These are phyloP conservation scores for Morone saxatilis DNA, from an alignment of 2,113 vertebrate species.

Conservation along the genomic window DNA sequence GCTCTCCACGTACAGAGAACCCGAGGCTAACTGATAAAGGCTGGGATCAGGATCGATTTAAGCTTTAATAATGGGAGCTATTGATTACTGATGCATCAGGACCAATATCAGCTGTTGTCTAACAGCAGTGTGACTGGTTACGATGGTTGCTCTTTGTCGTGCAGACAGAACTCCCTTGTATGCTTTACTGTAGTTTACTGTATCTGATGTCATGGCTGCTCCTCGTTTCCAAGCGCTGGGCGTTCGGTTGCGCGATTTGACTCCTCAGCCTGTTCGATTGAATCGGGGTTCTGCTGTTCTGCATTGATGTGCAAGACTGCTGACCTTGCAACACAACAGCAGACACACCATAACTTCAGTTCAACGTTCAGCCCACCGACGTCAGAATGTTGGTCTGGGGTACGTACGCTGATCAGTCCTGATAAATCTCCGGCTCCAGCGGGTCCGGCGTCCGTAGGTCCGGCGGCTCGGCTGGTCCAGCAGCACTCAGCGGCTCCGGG, in stretches of 20 bases:
- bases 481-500: slow-evolving; percentile 51
- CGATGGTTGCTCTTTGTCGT: too few species aligned
- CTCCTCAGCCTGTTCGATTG: slow-evolving; percentile 95
- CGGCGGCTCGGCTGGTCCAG: slow-evolving; percentile 73
- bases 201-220: slow-evolving; percentile 84
- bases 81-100: too few species aligned
- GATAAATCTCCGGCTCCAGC: slow-evolving; percentile 89
- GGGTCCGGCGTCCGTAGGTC: slow-evolving; percentile 4
- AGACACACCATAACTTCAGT: not conserved
- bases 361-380: too few species aligned
- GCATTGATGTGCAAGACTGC: slow-evolving; percentile 98
- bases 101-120: too few species aligned
- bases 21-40: too few species aligned
- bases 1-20: too few species aligned
- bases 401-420: slow-evolving; percentile 95
- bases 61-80: too few species aligned
- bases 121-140: too few species aligned
- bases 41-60: too few species aligned
- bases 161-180: too few species aligned
- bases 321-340: slow-evolving; percentile 84
- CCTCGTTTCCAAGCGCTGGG: slow-evolving; percentile 93
- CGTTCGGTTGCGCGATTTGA: slow-evolving; percentile 92
- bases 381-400: too few species aligned
- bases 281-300: slow-evolving; percentile 97
- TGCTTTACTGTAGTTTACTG: slow-evolving; percentile 1